Evolutionary conservation across 2,888 invertebrate species (phyloP).

Genomic region (Caenorhabditis macrosperma): DNA sequence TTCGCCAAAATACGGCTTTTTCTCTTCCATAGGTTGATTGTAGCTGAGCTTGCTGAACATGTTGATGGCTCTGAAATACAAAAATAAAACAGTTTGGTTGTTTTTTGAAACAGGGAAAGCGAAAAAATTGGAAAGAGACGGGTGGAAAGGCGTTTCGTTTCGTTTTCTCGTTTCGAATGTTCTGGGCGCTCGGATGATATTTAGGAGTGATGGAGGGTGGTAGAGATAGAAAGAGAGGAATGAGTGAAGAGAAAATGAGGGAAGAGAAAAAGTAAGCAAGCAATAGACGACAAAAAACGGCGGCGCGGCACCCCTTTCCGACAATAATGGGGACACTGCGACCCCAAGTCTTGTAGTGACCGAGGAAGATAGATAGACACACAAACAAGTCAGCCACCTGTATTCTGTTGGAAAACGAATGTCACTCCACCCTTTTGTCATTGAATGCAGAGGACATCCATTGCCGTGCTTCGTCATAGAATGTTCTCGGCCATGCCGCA

Average conservation of each 20-base stretch:
- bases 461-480: not conserved
- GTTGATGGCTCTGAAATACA: not conserved
- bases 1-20: constrained; percentile 1
- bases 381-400: constrained; percentile 17
- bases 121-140: not conserved
- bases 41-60: constrained; percentile 46
- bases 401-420: not conserved
- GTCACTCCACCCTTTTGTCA: not conserved
- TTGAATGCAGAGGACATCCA: not conserved
- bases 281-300: constrained; percentile 18
- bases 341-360: constrained; percentile 6
- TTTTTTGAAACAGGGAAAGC: not conserved
- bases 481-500: not conserved
- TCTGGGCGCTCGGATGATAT: constrained; percentile 28
- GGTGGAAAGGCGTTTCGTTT: not conserved
- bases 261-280: constrained; percentile 38
- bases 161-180: constrained; percentile 44
- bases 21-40: constrained; percentile 5
- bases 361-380: constrained; percentile 5
- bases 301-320: not conserved
- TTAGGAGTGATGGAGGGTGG: constrained; percentile 11
- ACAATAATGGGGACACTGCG: not conserved
- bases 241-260: constrained; percentile 9
- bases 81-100: not conserved
- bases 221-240: not conserved